Percentiles rank a stretch among this genome's conserved stretches.
Conservation (phyloP, 2,888 invertebrate species). For the Pinctada fucata region DNA sequence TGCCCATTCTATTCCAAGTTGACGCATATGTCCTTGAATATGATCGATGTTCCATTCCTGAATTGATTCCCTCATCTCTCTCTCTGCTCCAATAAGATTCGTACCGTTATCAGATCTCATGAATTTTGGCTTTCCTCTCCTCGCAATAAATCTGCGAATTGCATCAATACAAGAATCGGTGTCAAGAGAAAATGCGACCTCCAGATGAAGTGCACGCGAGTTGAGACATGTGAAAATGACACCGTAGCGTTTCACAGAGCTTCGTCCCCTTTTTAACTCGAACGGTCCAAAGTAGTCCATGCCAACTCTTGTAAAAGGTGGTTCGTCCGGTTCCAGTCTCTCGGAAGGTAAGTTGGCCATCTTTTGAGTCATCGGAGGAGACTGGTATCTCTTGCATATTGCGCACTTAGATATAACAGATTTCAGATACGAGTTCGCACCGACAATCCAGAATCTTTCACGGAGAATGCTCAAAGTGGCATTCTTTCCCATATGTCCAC, state of each 20-base stretch:
- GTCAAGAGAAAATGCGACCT: no score
- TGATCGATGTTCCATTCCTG: slow-evolving; percentile 19
- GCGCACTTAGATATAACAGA: slow-evolving; percentile 10
- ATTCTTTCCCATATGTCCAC: slow-evolving; percentile 25
- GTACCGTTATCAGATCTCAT: slow-evolving; percentile 44
- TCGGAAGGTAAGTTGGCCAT: no score
- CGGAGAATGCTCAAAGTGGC: slow-evolving; percentile 12
- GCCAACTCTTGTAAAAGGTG: no score
- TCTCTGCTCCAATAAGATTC: slow-evolving; percentile 43
- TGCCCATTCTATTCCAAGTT: slow-evolving; percentile 39
- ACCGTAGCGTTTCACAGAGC: no score
- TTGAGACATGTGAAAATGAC: no score
- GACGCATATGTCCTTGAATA: slow-evolving; percentile 24
- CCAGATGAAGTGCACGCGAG: no score
- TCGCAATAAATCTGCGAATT: no score
- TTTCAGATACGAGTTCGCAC: not conserved
- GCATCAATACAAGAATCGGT: no score
- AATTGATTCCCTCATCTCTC: slow-evolving; percentile 29
- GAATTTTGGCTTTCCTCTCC: slow-evolving; percentile 33
- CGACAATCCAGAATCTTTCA: slow-evolving; percentile 28
- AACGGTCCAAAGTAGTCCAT: no score
- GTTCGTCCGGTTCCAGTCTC: no score
- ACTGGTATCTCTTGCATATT: slow-evolving; percentile 17
- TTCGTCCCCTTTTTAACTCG: no score
- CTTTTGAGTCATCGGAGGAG: slow-evolving; percentile 13